A percentile compares a stretch with the other conserved stretches of the same genome.
Conservation (phyloP, 1,140 invertebrate species). For the Papilio glaucus region DNA sequence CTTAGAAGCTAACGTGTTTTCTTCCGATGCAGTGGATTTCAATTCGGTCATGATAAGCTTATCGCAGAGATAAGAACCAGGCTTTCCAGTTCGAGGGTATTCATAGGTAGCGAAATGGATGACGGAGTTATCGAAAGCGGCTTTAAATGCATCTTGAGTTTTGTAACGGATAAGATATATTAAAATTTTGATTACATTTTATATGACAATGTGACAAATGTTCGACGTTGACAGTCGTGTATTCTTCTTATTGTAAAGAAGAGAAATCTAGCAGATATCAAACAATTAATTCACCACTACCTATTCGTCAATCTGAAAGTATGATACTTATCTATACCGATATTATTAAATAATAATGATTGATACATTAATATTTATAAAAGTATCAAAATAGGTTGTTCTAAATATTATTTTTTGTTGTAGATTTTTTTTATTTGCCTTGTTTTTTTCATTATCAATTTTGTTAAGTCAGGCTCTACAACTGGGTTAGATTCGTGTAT, state of each 20-base stretch:
- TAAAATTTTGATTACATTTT: slow-evolving; percentile 36
- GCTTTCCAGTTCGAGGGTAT: slow-evolving; percentile 42
- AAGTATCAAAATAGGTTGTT: too few relatives aligned
- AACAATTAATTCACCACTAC: background rate
- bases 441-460: too few relatives aligned
- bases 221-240: slow-evolving; percentile 38
- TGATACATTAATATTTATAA: too few relatives aligned
- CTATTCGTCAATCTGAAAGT: background rate
- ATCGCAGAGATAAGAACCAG: slow-evolving; percentile 51
- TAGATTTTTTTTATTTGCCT: too few relatives aligned
- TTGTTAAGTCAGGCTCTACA: too few relatives aligned
- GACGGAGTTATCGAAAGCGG: slow-evolving; percentile 48
- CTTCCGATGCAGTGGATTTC: slow-evolving; percentile 83
- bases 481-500: too few relatives aligned
- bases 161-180: slow-evolving; percentile 3
- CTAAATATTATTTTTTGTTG: too few relatives aligned
- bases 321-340: background rate
- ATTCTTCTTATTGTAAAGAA: slow-evolving; percentile 43
- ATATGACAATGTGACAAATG: slow-evolving; percentile 28
- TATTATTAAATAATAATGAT: too few relatives aligned
- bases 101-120: slow-evolving; percentile 39
- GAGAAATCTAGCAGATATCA: background rate
- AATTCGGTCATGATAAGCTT: slow-evolving; percentile 75
- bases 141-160: slow-evolving; percentile 63
- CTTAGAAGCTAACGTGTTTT: slow-evolving; percentile 83